Evolutionary conservation across 2,113 vertebrate genomes (phyloP).

Genomic region (Phrynocephalus versicolor): DNA sequence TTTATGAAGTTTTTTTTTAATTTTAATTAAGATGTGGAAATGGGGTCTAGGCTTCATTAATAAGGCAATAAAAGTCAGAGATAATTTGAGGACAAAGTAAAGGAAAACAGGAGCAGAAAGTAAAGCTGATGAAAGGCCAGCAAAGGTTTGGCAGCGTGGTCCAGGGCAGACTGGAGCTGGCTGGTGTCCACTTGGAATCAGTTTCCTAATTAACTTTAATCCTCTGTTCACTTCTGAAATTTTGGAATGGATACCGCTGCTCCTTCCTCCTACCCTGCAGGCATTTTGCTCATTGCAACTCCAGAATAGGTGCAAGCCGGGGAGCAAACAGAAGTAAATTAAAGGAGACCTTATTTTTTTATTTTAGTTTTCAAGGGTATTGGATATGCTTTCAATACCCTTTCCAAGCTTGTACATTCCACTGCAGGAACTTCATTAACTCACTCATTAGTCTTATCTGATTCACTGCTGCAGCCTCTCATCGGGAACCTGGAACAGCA

Average conservation of each 20-base stretch:
- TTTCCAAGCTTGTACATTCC: constrained; percentile 44
- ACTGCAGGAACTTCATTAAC: constrained; percentile 73
- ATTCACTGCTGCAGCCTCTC: constrained; percentile 58
- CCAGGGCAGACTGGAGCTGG: constrained; percentile 46
- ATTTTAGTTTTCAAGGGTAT: constrained; percentile 21
- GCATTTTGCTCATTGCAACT: neutral
- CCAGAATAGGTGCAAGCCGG: neutral
- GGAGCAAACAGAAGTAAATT: constrained; percentile 8
- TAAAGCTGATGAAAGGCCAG: constrained; percentile 45
- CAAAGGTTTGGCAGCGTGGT: constrained; percentile 49
- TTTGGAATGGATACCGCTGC: neutral
- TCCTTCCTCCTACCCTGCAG: neutral
- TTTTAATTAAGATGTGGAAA: constrained; percentile 54
- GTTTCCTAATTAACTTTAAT: constrained; percentile 59
- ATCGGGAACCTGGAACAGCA: constrained; percentile 49
- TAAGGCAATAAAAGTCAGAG: constrained; percentile 50
- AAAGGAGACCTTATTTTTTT: constrained; percentile 39
- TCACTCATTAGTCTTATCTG: constrained; percentile 65
- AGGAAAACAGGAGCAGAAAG: constrained; percentile 18
- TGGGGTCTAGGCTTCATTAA: constrained; percentile 32
- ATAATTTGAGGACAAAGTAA: constrained; percentile 48
- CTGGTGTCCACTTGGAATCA: constrained; percentile 39
- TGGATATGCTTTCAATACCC: constrained; percentile 51
- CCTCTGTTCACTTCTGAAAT: neutral
- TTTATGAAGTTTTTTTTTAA: constrained; percentile 7